These are phyloP conservation scores for Chiloscyllium plagiosum DNA, from an alignment of 2,113 vertebrate genomes.

Conservation along the genomic window DNA sequence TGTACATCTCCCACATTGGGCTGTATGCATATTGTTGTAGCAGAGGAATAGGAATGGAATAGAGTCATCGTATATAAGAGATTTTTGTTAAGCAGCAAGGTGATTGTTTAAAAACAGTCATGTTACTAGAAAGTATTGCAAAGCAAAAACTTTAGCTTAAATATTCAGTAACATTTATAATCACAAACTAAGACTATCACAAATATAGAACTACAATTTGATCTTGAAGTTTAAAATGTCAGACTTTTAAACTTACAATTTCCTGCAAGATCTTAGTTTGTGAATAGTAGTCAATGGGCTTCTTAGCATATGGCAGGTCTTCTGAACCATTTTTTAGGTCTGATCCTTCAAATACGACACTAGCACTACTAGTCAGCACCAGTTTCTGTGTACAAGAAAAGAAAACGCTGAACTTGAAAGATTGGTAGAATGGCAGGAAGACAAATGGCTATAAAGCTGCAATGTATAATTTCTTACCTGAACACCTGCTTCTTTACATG, in stretches of 20 bases:
- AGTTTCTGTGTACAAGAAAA: conserved; percentile 66
- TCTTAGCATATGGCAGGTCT: conserved; percentile 81
- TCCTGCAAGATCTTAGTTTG: conserved; percentile 94
- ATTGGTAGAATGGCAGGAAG: neutral
- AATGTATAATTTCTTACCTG: conserved; percentile 62
- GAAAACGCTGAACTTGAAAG: neutral
- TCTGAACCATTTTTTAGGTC: conserved; percentile 88
- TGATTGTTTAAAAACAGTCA: neutral
- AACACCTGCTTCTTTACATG: conserved; percentile 77
- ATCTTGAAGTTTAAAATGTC: neutral
- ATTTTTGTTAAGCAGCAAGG: neutral
- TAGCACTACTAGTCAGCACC: conserved; percentile 92
- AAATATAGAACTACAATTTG: neutral
- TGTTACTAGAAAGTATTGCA: too few relatives aligned
- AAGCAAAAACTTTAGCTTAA: neutral
- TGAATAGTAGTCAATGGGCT: conserved; percentile 92
- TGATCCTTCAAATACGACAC: conserved; percentile 85
- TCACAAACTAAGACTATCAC: neutral
- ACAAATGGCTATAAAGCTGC: neutral
- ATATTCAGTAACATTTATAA: neutral
- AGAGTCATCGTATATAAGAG: neutral
- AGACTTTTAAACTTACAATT: conserved; percentile 55
- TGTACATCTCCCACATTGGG: neutral
- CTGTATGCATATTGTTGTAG: neutral
- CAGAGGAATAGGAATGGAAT: neutral